Evolutionary conservation across 2,113 vertebrate species (phyloP), one percentile per base, ranked within the genome.

Genomic region (Rhinoderma darwinii): DNA sequence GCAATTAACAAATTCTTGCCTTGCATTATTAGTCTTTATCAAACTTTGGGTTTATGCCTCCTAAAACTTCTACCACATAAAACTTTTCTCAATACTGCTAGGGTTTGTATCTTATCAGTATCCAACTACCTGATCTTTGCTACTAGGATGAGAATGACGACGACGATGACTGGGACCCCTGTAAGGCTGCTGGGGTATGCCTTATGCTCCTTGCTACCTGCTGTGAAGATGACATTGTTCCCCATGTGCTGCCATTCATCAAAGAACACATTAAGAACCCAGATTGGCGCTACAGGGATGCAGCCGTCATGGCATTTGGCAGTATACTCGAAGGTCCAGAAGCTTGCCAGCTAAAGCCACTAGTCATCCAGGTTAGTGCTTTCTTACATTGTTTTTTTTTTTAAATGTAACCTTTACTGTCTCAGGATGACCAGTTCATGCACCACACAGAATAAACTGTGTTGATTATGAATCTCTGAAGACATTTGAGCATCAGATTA

Each of bases 111-210:
- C 25, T 15, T 18, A 11, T 61, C 22, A 47, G 54, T 43, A 20
- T 51, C 50, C 32, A 41, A 27, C 35, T 6, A 32, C 25, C 1
- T 82, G 18, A 25, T 30, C 37, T 27, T 35, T 78, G 78, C 59
- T 17, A 11, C 37, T 89, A 99, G 98, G 98, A 99, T 3, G 98
- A 99, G 91, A 99, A 97, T 0, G 98, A 99, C 1, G 98, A 99
- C 0, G 98, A 99, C 0, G 98, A 99, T 0, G 98, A 99, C 93
- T 99, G 98, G 98, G 99, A 99, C 92, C 98, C 98, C 4, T 99
- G 98, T 63, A 99, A 99, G 90, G 98, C 97, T 0, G 98, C 98
- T 0, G 97, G 98, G 0, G 98, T 99, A 86, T 99, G 98, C 90
- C 96, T 99, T 90, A 99, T 99, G 97, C 96, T 99, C 43, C 92